Evolutionary conservation across 2,113 vertebrate genomes (phyloP), one percentile per base, ranked within the genome.

Genomic region (Oophaga pumilio): DNA sequence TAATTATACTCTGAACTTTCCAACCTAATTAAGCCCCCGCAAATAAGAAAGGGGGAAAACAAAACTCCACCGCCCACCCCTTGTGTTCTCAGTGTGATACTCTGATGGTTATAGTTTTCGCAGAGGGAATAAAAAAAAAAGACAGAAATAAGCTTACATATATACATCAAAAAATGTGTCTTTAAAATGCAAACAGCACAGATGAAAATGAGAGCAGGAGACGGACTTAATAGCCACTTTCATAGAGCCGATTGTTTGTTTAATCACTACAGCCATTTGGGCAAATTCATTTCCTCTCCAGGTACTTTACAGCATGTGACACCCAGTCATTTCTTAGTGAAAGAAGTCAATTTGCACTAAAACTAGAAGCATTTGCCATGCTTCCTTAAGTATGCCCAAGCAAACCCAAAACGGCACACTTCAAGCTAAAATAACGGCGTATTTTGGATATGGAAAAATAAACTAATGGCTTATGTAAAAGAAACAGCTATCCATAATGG

Each of bases 21-120:
- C 59, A 8, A 69, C 86, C 87, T 90, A 78, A 90, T 90, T 89
- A 90, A 87, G 22, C 17, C 83, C 73, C 64, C 33, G 43, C 60
- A 57, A 88, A 13, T 83, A 69, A 83, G 33, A 85, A 85, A 76
- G 28, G 84, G 84, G 62, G 5, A 87, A 88, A 85, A 12, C 13
- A 87, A 89, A 87, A 87, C 8, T 64, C 22, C 33, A 77, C 15
- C 11, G 53, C 66, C 76, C 33, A 86, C 73, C 90, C 83, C 50
- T 71, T 66, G 77, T n/a, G 33, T 64, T 82, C 62, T 49, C 59
- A 82, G 77, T 49, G 1, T 12, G 15, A 53, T 24, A 71, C 12
- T 49, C 50, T 71, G 64, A 56, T 71, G 1, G 13, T 84, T 68
- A 6, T 50, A 18, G 15, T 84, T 56, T 84, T 20, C 28, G n/a